These are phyloP conservation scores for Orbicella faveolata DNA, from an alignment of 64 coral and sea anemone species.

Conservation along the genomic window DNA sequence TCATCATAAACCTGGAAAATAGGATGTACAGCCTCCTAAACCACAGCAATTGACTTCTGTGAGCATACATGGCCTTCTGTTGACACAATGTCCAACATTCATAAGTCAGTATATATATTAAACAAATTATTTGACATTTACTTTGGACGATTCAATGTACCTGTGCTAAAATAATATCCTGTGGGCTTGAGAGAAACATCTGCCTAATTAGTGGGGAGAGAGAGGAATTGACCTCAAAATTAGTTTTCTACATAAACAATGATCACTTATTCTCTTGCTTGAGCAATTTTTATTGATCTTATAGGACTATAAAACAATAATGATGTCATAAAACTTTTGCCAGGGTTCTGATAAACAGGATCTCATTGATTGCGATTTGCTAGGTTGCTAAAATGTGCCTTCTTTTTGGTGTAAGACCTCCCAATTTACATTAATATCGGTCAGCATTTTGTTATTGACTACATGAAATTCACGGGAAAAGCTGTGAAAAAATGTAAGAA, in stretches of 20 bases:
- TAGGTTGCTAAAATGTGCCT: no score
- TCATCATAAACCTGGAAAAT: constrained; percentile 94
- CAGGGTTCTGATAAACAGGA: no score
- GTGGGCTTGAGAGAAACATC: constrained; percentile 44
- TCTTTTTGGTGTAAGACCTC: no score
- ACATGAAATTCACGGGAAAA: no score
- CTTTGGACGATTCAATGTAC: background rate
- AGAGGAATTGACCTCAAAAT: background rate
- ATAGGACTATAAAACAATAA: no score
- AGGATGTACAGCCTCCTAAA: constrained; percentile 80
- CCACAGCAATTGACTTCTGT: constrained; percentile 88
- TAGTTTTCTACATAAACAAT: background rate
- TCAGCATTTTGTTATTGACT: no score
- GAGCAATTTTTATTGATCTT: no score
- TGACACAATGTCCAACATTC: background rate
- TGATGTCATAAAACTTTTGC: no score
- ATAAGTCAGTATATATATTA: background rate
- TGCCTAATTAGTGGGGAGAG: constrained; percentile 11
- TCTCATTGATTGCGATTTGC: no score
- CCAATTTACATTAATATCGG: no score
- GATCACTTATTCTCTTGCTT: no score
- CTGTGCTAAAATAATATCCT: constrained; percentile 41
- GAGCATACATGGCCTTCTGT: constrained; percentile 89
- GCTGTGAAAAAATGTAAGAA: no score
- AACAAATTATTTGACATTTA: background rate